Percentiles rank a stretch among this genome's conserved stretches.
phyloP scores from a whole-genome alignment of 2,888 invertebrate genomes.

The Apocheima hispidaria region DNA sequence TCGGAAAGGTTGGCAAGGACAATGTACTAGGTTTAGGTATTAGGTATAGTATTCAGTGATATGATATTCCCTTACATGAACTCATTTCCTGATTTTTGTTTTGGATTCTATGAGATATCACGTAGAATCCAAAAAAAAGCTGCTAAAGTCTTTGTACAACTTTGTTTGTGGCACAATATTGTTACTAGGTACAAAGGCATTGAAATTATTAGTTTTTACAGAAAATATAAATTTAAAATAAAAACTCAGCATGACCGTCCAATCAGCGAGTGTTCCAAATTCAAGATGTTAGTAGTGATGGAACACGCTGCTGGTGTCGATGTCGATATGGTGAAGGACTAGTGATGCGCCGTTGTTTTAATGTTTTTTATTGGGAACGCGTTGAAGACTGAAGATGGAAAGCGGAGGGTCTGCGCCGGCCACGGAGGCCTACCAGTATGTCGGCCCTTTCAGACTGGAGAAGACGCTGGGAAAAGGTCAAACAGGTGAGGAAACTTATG shows the following conservation, averaged over 20 bases:
- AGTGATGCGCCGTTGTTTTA: conserved; percentile 52
- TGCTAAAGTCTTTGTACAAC: no score
- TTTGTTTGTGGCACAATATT: background rate
- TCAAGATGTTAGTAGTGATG: conserved; percentile 37
- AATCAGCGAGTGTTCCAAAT: conserved; percentile 29
- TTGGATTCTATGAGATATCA: no score
- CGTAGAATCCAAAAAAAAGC: no score
- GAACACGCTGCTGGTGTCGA: conserved; percentile 20
- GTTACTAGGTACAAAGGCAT: conserved; percentile 15
- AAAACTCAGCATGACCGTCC: conserved; percentile 43
- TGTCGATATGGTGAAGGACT: conserved; percentile 21
- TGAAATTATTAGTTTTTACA: conserved; percentile 2
- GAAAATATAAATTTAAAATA: background rate
- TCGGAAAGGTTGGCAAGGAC: no score
- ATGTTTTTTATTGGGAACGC: conserved; percentile 46
- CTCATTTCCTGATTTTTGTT: no score
- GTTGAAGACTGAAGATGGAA: conserved; percentile 72
- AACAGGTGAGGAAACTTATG: conserved; percentile 91
- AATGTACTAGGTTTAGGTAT: no score
- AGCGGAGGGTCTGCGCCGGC: conserved; percentile 66
- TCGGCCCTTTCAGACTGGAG: conserved; percentile 99
- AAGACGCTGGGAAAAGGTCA: conserved; percentile 99
- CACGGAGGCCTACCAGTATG: conserved; percentile 93
- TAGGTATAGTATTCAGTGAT: no score
- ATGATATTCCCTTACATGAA: no score